A percentile compares a stretch with the other conserved stretches of the same genome.
Evolutionary conservation across 2,797 vertebrate species (phyloP).

Genomic region (Mustela erminea): DNA sequence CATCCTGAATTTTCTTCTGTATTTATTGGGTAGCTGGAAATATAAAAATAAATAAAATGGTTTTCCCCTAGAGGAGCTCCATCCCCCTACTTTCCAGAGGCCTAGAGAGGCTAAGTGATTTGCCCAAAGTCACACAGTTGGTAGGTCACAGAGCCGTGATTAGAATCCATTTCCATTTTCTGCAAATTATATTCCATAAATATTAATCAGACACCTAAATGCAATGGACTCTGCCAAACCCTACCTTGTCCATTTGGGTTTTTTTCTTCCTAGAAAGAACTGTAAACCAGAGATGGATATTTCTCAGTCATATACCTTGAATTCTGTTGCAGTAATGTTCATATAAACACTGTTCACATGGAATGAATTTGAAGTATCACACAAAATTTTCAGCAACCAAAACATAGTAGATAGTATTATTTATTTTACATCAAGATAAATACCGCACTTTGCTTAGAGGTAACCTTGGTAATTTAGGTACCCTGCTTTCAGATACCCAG

Average conservation of each 20-base stretch:
- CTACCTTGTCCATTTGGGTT: not conserved
- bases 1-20: not conserved
- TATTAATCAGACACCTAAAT: conserved; percentile 20
- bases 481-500: not conserved
- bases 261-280: not conserved
- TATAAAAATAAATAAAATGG: conserved; percentile 34
- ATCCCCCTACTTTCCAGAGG: not conserved
- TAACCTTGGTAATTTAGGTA: not conserved
- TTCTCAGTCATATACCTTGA: not conserved
- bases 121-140: conserved; percentile 20
- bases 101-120: not conserved
- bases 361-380: conserved; percentile 18
- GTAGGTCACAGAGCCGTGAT: not conserved
- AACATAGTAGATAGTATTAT: not conserved
- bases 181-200: conserved; percentile 42
- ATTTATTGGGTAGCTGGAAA: not conserved
- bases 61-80: not conserved
- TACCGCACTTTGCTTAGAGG: not conserved
- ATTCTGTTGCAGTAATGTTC: not conserved
- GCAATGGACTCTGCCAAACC: not conserved
- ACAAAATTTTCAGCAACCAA: conserved; percentile 42
- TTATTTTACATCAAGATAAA: conserved; percentile 29
- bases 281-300: not conserved
- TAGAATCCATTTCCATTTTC: conserved; percentile 53
- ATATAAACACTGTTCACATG: not conserved